Base-by-base conservation (phyloP, 2,113 vertebrate species). In the Perognathus longimembris region DNA sequence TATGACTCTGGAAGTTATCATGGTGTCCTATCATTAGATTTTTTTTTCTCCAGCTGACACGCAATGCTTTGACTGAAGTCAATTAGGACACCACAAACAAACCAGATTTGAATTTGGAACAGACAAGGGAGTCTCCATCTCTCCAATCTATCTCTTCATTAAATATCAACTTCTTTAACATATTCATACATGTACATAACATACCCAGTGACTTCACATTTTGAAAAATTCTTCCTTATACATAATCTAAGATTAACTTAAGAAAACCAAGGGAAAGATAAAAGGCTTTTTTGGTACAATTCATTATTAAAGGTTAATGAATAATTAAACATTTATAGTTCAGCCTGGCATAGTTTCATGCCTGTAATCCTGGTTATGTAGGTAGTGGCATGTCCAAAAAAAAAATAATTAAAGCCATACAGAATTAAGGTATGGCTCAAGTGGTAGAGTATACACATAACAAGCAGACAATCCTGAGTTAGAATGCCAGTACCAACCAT, bases 171-270 rank as follows among this genome's bases (percentile, higher is more conserved):
- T 66, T 36, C 5, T 76, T n/a, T n/a, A n/a, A n/a, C n/a, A n/a
- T n/a, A n/a, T n/a, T n/a, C n/a, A n/a, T n/a, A 24, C 1, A 80
- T 7, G 50, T 7, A 64, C 40, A n/a, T n/a, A n/a, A n/a, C n/a
- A n/a, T 74, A 63, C 8, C 66, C 0, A 32, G 11, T 69, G 66
- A 32, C 21, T 71, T 54, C 87, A n/a, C 0, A 63, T 40, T 94
- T 91, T 67, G 90, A 5, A 81, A 74, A 93, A 88, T 76, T 93
- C 14, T 18, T 92, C 26, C 15, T 82, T 78, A 64, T 15, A n/a
- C 7, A 91, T 80, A 63, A 70, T 45, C 70, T 28, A 75, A 74
- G 42, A 38, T 63, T 86, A 70, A 36, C 66, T 83, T 94, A 20
- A 54, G 3, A 61, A 92, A 92, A 95, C n/a, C 54, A 61, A 7